A percentile compares a stretch with the other conserved stretches of the same genome.
Evolutionary conservation across 2,888 invertebrate species (phyloP).

Genomic region (Agriopis aurantiaria): DNA sequence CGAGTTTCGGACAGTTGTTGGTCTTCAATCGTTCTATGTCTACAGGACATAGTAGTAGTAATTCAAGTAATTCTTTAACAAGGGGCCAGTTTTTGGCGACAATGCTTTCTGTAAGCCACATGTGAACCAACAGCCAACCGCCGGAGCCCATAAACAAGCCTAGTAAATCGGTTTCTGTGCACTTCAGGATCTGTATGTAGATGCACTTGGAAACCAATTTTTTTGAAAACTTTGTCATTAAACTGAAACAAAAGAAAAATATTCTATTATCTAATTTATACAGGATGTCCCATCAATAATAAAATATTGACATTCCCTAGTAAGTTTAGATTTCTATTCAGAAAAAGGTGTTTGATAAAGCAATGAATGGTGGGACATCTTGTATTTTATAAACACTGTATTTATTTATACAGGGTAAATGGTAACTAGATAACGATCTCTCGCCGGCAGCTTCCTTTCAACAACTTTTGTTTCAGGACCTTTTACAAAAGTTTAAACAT

Average conservation of each 20-base stretch:
- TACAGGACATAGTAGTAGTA: conserved; percentile 95
- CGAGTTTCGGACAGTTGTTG: conserved; percentile 96
- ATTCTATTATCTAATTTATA: conserved; percentile 18
- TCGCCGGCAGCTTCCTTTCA: too few species aligned
- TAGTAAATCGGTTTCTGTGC: conserved; percentile 93
- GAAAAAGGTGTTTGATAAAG: not conserved
- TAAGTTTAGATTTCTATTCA: not conserved
- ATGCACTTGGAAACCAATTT: conserved; percentile 98
- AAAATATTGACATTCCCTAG: not conserved
- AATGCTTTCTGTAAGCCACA: conserved; percentile 96
- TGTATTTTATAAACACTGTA: conserved; percentile 1
- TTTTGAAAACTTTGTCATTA: conserved; percentile 98
- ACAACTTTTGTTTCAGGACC: too few species aligned
- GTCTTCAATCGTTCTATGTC: conserved; percentile 96
- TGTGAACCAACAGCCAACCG: conserved; percentile 96
- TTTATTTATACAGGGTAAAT: not conserved
- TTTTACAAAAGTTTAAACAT: too few species aligned
- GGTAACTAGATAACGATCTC: too few species aligned
- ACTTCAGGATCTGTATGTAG: conserved; percentile 96
- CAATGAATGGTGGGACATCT: conserved; percentile 9
- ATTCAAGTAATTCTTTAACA: conserved; percentile 94
- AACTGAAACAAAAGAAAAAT: conserved; percentile 86
- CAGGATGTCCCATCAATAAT: conserved; percentile 21
- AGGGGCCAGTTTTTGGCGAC: conserved; percentile 94
- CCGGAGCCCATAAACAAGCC: conserved; percentile 96